A percentile compares a stretch with the other conserved stretches of the same genome.
These are phyloP conservation scores for Platycnemis pennipes DNA, from an alignment of 2,888 invertebrate species.

Conservation along the genomic window DNA sequence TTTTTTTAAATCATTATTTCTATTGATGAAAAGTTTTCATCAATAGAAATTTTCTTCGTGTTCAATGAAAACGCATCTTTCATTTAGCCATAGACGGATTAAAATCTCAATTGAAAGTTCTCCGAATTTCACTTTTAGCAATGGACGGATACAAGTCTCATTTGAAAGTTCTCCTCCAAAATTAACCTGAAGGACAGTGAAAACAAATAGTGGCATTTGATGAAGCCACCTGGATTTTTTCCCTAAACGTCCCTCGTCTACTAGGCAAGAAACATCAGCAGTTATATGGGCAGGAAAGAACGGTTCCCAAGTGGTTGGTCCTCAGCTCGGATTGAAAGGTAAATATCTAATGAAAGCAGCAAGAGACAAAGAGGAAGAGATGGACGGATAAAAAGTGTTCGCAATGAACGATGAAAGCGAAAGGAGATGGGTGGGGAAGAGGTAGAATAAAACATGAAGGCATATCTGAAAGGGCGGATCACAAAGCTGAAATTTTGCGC, in stretches of 20 bases:
- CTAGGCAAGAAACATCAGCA: neutral
- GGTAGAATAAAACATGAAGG: conserved; percentile 1
- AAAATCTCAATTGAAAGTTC: too few relatives aligned
- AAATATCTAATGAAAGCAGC: neutral
- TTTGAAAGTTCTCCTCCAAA: too few relatives aligned
- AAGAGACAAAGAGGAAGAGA: neutral
- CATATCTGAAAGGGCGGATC: neutral
- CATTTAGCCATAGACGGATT: too few relatives aligned
- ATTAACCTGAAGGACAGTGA: too few relatives aligned
- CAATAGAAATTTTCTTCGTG: too few relatives aligned
- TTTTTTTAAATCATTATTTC: too few relatives aligned
- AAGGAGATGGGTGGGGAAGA: neutral
- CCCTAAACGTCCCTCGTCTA: neutral
- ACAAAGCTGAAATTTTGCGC: neutral
- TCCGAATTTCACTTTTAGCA: too few relatives aligned
- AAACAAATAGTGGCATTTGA: too few relatives aligned
- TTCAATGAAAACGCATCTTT: too few relatives aligned
- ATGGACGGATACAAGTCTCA: too few relatives aligned
- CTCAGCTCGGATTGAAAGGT: neutral
- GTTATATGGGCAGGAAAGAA: neutral
- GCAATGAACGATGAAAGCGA: neutral
- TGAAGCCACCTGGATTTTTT: neutral
- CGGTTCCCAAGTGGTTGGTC: neutral
- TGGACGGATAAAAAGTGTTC: neutral
- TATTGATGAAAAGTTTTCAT: too few relatives aligned